Base-by-base conservation (phyloP, 92 coral and sea anemone genomes). In the Porites rus region DNA sequence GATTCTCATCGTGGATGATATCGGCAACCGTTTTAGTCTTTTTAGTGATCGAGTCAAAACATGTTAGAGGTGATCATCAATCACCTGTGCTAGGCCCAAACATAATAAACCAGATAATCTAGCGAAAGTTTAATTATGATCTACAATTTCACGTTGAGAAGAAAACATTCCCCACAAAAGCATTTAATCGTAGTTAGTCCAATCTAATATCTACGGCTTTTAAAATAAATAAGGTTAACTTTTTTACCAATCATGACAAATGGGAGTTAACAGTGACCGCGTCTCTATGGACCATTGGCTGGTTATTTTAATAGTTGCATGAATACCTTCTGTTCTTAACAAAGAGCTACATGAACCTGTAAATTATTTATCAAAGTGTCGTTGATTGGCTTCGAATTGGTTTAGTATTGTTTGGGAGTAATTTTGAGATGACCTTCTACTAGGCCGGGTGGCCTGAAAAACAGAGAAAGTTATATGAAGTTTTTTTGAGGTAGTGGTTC, bases 241-340 rank as follows among this genome's bases (percentile, higher is more conserved):
- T 75, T 88, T 86, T 90, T 86, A 86, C 93, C 93, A 90, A 90
- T 90, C 93, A 90, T 80, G 80, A 52, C 24, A 7, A 64, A 18
- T 20, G 51, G 85, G 21, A 43, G 87, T 83, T 61, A 83, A 74
- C 79, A 16, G 46, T 28, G 21, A 59, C 16, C 2, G 58, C 68
- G 69, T 71, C 77, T 38, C 77, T 61, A 69, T 68, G 86, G 86
- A 46, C 59, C 73, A 83, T 74, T 83, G 87, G 87, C 50, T 64
- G 73, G 65, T 31, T 50, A 58, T 10, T 22, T 59, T 70, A 70
- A 81, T 81, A 20, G 77, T 53, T 38, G 58, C 25, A 61, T 83
- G 50, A 83, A 74, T 83, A 46, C 61, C 80, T 52, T 73, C 80
- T 83, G 72, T 61, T 65, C 28, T 83, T 43, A 62, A 83, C 87